Evolutionary conservation across 1,140 invertebrate genomes (phyloP).

Genomic region (Teleopsis dalmanni): DNA sequence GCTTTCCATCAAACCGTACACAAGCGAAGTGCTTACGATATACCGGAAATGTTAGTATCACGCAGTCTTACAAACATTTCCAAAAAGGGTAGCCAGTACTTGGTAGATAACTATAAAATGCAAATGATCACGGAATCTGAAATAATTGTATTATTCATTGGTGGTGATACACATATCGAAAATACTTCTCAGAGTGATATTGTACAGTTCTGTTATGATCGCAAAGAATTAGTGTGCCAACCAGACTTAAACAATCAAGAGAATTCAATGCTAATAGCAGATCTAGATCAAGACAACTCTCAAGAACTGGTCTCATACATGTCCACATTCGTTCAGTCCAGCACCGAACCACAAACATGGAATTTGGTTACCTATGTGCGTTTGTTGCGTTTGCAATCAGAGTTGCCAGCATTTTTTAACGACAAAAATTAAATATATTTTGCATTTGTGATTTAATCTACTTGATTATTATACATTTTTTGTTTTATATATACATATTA

Average conservation of each 20-base stretch:
- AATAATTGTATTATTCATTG: slow-evolving; percentile 67
- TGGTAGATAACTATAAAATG: slow-evolving; percentile 33
- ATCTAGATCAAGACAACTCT: slow-evolving; percentile 63
- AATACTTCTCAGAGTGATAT: slow-evolving; percentile 68
- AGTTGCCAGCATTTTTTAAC: slow-evolving; percentile 57
- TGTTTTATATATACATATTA: too few species aligned
- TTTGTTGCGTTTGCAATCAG: slow-evolving; percentile 58
- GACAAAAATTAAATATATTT: too few species aligned
- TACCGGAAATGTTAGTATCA: slow-evolving; percentile 7
- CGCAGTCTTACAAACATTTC: not conserved
- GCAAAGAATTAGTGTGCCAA: slow-evolving; percentile 55
- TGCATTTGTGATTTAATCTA: too few species aligned
- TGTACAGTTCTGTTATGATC: slow-evolving; percentile 57
- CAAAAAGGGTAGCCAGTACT: slow-evolving; percentile 2
- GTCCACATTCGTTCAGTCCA: slow-evolving; percentile 52
- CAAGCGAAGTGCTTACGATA: slow-evolving; percentile 21
- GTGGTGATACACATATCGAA: slow-evolving; percentile 59
- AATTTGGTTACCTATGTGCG: slow-evolving; percentile 55
- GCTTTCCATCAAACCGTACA: slow-evolving; percentile 29
- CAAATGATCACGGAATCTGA: slow-evolving; percentile 58
- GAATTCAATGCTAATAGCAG: slow-evolving; percentile 59
- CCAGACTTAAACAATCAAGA: slow-evolving; percentile 63
- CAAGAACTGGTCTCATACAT: slow-evolving; percentile 68
- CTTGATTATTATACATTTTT: too few species aligned
- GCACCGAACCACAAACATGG: slow-evolving; percentile 46